phyloP scores from a whole-genome alignment of 2,113 vertebrate genomes.

The Clinocottus analis region DNA sequence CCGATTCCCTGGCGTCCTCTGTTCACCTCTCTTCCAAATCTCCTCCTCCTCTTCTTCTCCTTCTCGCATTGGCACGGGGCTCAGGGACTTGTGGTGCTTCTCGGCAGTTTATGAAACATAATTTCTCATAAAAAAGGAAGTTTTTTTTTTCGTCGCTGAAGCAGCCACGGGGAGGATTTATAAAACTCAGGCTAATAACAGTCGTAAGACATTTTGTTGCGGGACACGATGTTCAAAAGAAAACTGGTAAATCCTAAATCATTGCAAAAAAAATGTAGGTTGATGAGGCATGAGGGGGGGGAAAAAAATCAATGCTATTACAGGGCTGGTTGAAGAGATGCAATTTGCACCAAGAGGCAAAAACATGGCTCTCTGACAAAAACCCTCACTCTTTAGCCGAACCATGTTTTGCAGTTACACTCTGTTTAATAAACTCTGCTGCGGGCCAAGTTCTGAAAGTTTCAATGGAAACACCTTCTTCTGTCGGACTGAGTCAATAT shows the following conservation, averaged over 20 bases:
- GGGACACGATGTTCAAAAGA: slow-evolving; percentile 25
- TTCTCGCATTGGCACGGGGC: neutral
- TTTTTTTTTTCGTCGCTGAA: neutral
- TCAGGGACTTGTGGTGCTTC: slow-evolving; percentile 16
- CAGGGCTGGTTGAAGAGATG: slow-evolving; percentile 44
- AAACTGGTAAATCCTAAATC: slow-evolving; percentile 46
- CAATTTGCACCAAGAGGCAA: slow-evolving; percentile 52
- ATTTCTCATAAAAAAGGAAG: slow-evolving; percentile 38
- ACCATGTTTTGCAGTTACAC: slow-evolving; percentile 2
- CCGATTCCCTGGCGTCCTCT: slow-evolving; percentile 20
- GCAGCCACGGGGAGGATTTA: slow-evolving; percentile 50
- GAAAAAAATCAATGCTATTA: slow-evolving; percentile 66
- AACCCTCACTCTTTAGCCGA: slow-evolving; percentile 20
- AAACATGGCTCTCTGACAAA: slow-evolving; percentile 40
- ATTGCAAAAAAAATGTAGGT: slow-evolving; percentile 20
- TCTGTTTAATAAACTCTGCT: slow-evolving; percentile 38
- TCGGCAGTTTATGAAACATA: slow-evolving; percentile 19
- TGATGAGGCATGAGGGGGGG: slow-evolving; percentile 32
- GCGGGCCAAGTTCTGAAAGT: slow-evolving; percentile 29
- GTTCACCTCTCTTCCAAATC: slow-evolving; percentile 30
- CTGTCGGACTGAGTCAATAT: slow-evolving; percentile 21
- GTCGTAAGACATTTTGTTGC: slow-evolving; percentile 40
- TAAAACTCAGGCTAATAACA: slow-evolving; percentile 34
- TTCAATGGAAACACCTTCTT: neutral
- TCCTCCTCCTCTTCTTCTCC: slow-evolving; percentile 18